Conservation (phyloP, 2,888 invertebrate genomes). For the Mythimna ferrago region DNA sequence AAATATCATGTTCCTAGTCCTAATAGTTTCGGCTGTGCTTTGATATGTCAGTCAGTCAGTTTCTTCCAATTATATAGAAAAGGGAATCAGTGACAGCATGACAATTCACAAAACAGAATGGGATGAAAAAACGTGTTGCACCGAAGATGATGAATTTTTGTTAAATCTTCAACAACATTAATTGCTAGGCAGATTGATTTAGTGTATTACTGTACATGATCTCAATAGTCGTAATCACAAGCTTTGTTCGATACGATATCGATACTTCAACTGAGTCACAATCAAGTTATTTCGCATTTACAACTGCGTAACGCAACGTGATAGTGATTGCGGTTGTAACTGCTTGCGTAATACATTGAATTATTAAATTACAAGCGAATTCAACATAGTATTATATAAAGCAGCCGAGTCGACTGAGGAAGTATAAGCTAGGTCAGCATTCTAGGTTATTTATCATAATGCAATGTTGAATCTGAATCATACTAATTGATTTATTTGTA, state of each 20-base stretch:
- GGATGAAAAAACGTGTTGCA: too few relatives aligned
- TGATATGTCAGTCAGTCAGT: too few relatives aligned
- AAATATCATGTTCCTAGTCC: too few relatives aligned
- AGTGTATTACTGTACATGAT: background rate
- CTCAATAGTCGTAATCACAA: slow-evolving; percentile 14
- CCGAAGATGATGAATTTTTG: too few relatives aligned
- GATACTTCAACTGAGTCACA: slow-evolving; percentile 53
- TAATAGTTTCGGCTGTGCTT: too few relatives aligned
- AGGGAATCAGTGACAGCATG: too few relatives aligned
- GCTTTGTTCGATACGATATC: slow-evolving; percentile 42
- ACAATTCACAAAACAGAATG: too few relatives aligned
- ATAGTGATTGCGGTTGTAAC: slow-evolving; percentile 53
- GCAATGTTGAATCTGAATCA: slow-evolving; percentile 41
- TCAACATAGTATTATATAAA: slow-evolving; percentile 55
- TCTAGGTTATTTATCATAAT: slow-evolving; percentile 55
- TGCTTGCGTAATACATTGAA: slow-evolving; percentile 58
- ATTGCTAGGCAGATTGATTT: background rate
- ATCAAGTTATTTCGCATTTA: slow-evolving; percentile 57
- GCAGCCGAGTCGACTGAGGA: slow-evolving; percentile 46
- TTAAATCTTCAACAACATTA: too few relatives aligned
- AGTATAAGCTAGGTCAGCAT: slow-evolving; percentile 57
- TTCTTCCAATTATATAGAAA: too few relatives aligned
- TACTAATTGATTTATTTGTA: slow-evolving; percentile 54
- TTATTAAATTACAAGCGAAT: slow-evolving; percentile 61
- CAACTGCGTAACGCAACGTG: slow-evolving; percentile 58